phyloP scores from a whole-genome alignment of 2,113 vertebrate species.

The Ammodramus savannarum region DNA sequence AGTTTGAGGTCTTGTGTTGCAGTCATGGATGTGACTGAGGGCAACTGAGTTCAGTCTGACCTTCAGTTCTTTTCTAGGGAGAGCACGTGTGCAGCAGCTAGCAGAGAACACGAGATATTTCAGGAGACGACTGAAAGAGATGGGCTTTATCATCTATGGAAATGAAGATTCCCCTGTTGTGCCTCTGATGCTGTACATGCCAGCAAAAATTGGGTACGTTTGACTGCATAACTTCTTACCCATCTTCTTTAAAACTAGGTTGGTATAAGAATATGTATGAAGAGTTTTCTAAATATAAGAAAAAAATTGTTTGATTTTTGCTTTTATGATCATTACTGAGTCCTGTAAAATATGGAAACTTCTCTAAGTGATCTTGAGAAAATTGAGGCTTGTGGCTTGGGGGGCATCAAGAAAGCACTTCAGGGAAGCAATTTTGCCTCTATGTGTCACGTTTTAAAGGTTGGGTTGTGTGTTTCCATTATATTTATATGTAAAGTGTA shows the following conservation, averaged over 20 bases:
- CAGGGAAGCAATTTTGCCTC: not conserved
- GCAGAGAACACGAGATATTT: slow-evolving; percentile 92
- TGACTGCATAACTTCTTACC: not conserved
- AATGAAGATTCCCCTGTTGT: slow-evolving; percentile 94
- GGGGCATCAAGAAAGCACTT: not conserved
- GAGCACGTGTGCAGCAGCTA: slow-evolving; percentile 83
- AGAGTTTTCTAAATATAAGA: not conserved
- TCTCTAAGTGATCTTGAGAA: not conserved
- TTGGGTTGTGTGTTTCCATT: not conserved
- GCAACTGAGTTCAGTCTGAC: not conserved
- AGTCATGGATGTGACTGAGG: accelerated
- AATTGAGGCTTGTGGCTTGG: not conserved
- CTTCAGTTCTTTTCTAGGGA: slow-evolving; percentile 71
- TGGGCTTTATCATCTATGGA: slow-evolving; percentile 97
- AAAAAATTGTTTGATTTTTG: not conserved
- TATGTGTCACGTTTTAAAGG: not conserved
- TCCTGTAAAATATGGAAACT: not conserved
- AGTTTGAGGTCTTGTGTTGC: not conserved
- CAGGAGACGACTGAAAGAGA: slow-evolving; percentile 84
- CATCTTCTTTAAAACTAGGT: not conserved
- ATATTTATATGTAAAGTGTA: not conserved
- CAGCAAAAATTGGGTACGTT: slow-evolving; percentile 91
- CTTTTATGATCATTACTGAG: not conserved
- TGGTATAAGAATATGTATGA: not conserved
- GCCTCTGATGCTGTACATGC: slow-evolving; percentile 98